These are phyloP conservation scores for Maccullochella peelii DNA, from an alignment of 2,113 vertebrate species.

Conservation along the genomic window DNA sequence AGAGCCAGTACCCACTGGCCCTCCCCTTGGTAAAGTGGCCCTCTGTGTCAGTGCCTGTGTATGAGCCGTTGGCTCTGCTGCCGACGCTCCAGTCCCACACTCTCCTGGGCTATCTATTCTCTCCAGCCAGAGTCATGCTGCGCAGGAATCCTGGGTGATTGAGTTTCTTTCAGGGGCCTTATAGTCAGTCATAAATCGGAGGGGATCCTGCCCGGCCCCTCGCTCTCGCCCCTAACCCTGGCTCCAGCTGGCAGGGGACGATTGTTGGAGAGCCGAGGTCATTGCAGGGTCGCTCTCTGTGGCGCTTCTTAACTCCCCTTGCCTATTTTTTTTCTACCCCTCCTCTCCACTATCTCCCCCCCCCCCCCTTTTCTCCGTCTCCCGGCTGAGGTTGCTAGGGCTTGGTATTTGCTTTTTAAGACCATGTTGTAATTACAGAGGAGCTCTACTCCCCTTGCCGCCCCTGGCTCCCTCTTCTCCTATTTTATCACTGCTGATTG, in stretches of 20 bases:
- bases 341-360: constrained; percentile 47
- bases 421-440: constrained; percentile 88
- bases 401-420: constrained; percentile 87
- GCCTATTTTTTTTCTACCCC: constrained; percentile 71
- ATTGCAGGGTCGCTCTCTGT: constrained; percentile 82
- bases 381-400: constrained; percentile 86
- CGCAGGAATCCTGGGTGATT: constrained; percentile 86
- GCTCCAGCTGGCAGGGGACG: constrained; percentile 85
- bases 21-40: constrained; percentile 77
- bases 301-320: constrained; percentile 78
- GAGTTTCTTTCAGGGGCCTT: constrained; percentile 85
- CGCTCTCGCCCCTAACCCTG: constrained; percentile 81
- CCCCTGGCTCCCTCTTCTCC: constrained; percentile 67
- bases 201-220: constrained; percentile 83
- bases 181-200: constrained; percentile 85
- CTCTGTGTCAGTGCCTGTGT: constrained; percentile 75
- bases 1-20: constrained; percentile 71
- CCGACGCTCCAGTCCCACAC: constrained; percentile 72
- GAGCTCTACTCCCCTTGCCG: constrained; percentile 76
- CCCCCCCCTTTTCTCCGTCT: constrained; percentile 62
- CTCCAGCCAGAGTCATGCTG: constrained; percentile 81
- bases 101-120: constrained; percentile 80
- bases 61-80: constrained; percentile 60
- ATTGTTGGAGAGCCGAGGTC: constrained; percentile 84
- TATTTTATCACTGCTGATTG: constrained; percentile 78